Conservation (phyloP, 2,888 invertebrate genomes). For the Leucophenga maculata region DNA sequence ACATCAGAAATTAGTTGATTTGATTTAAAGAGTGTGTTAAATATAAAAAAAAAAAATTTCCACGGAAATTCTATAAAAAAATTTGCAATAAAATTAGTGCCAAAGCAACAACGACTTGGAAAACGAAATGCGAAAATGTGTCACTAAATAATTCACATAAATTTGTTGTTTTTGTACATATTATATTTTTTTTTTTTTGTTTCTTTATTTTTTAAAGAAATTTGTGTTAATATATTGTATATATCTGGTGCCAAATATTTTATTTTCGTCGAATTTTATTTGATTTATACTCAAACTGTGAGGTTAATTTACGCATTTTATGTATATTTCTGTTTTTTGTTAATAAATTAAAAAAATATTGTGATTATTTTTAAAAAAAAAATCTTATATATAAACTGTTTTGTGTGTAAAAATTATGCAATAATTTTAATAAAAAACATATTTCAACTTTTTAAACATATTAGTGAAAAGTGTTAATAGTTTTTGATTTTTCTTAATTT, state of each 20-base stretch:
- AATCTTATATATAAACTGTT: background rate
- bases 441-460: background rate
- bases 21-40: background rate
- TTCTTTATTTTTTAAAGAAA: too few species aligned
- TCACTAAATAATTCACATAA: background rate
- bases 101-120: constrained; percentile 12
- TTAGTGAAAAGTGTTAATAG: background rate
- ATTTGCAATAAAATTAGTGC: constrained; percentile 5
- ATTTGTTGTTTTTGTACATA: background rate
- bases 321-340: background rate
- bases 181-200: background rate
- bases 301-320: background rate
- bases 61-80: background rate
- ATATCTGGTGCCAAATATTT: constrained; percentile 26
- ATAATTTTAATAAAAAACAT: background rate
- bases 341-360: background rate
- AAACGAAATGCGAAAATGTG: constrained; percentile 1
- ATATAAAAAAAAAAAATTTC: too few species aligned
- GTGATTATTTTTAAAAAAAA: too few species aligned
- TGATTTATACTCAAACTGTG: constrained; percentile 36
- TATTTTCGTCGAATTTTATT: constrained; percentile 41
- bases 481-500: too few species aligned
- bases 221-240: constrained; percentile 7
- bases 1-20: background rate
- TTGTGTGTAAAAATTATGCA: background rate